Percentiles rank a stretch among this genome's conserved stretches.
These are phyloP conservation scores for Tinamus major DNA, from an alignment of 2,797 vertebrate genomes.

Conservation along the genomic window DNA sequence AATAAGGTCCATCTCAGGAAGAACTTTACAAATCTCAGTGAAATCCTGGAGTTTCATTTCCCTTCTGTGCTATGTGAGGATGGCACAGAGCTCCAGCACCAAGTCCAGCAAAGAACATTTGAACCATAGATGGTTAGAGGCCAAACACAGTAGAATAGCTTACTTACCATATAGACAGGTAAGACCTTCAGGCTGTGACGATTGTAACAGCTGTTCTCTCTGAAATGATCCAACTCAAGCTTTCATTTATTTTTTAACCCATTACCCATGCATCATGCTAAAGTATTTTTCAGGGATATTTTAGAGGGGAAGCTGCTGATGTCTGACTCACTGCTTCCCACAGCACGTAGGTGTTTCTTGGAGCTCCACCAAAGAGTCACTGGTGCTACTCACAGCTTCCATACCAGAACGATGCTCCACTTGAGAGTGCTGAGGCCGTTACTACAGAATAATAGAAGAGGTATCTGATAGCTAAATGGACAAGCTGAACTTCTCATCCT, in stretches of 20 bases:
- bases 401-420: background rate
- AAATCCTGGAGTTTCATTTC: background rate
- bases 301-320: constrained; percentile 17
- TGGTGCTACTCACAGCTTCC: rapidly evolving
- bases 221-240: background rate
- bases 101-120: background rate
- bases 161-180: background rate
- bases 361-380: background rate
- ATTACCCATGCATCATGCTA: background rate
- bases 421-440: background rate
- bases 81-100: background rate
- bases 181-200: background rate
- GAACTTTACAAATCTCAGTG: background rate
- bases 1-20: background rate
- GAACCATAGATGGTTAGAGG: background rate
- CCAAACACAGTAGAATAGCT: background rate
- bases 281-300: background rate
- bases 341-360: constrained; percentile 12
- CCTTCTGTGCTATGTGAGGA: background rate
- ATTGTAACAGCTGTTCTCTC: background rate
- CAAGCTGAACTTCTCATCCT: background rate
- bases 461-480: background rate
- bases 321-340: constrained; percentile 15
- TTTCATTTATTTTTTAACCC: background rate
- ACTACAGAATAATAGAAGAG: background rate